Evolutionary conservation across 2,113 vertebrate genomes (phyloP), one percentile per base, ranked within the genome.

Genomic region (human (Homo sapiens)): DNA sequence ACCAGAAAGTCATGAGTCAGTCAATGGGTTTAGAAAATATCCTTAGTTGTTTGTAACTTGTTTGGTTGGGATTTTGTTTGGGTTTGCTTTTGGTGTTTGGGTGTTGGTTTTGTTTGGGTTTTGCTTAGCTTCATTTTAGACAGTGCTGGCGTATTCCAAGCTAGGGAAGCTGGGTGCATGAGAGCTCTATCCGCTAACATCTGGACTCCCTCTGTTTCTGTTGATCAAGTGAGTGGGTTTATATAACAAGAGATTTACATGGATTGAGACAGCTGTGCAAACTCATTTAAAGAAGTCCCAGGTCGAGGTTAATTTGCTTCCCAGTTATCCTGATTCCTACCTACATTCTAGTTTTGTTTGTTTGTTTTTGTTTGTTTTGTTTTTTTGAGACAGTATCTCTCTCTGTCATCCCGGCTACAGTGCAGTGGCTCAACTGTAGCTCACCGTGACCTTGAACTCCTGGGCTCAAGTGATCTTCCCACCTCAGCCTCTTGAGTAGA

Each of bases 21-120:
- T 64, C 91, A 96, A 97, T 68, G 78, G 93, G 50, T 94, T 70
- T 75, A 82, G 66, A 90, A 91, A 92, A 89, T 82, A 93, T 52
- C 85, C 72, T 90, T 75, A 48, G 32, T 88, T 64, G 30, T 95
- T 73, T 85, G 12, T 79, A 78, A 43, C 50, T 84, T 72, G n/a
- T 86, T 93, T 38, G 43, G 43, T 78, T 86, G 27, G 23, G 9
- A 7, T 30, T 43, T 50, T 5, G 32, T 45, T 94, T 80, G 64
- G 5, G 30, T n/a, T 43, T 27, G 8, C 25, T 79, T 85, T 78
- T 9, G 1, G 30, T 35, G 3, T 17, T 68, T 72, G 38, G 30
- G 5, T 10, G 27, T 35, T 59, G n/a, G 43, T n/a, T 82, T 92
- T 57, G 13, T 76, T 66, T 80, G 72, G 8, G n/a, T 40, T n/a